These are phyloP conservation scores for Pangasianodon hypophthalmus DNA, from an alignment of 2,113 vertebrate species.

Conservation along the genomic window DNA sequence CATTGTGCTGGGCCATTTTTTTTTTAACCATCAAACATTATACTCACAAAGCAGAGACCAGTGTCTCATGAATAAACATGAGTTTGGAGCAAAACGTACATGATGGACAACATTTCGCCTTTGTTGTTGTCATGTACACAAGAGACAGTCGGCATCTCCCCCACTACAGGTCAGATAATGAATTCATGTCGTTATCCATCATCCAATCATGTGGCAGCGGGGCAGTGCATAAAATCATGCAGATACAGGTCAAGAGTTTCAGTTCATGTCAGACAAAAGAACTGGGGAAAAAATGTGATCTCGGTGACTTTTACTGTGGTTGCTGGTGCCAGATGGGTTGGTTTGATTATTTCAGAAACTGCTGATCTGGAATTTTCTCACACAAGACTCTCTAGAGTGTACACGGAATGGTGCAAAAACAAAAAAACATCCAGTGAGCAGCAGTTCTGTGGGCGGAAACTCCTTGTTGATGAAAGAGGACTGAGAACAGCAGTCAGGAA, in stretches of 20 bases:
- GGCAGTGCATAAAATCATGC: not conserved
- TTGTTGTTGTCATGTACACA: not conserved
- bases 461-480: not conserved
- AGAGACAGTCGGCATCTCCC: not conserved
- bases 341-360: not conserved
- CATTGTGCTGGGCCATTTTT: too few species aligned
- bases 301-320: not conserved
- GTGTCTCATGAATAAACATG: not conserved
- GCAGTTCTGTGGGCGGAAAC: not conserved
- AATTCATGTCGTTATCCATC: not conserved
- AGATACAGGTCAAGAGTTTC: not conserved
- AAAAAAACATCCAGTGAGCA: not conserved
- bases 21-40: not conserved
- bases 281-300: not conserved
- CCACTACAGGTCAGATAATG: not conserved
- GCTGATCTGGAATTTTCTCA: not conserved
- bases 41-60: not conserved
- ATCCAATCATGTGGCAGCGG: not conserved
- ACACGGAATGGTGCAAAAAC: not conserved
- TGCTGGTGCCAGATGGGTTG: not conserved
- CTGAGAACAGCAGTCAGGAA: not conserved
- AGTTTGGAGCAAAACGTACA: not conserved
- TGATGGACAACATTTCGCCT: not conserved
- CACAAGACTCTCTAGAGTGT: not conserved
- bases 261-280: not conserved